Base-by-base conservation (phyloP, 2,888 invertebrate species). In the Brachypalpus laphriformis region DNA sequence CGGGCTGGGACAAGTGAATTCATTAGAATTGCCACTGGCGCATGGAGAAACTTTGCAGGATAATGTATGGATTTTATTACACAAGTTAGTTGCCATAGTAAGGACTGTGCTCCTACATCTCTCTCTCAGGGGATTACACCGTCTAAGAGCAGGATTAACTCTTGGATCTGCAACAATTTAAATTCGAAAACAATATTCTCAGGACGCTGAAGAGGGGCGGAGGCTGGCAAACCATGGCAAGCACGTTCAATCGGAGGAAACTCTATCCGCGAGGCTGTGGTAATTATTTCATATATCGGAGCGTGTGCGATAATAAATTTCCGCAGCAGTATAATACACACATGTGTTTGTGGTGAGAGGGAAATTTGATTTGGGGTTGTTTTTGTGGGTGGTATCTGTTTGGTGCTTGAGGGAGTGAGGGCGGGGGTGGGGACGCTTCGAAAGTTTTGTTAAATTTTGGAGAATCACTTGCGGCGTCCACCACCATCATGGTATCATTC, bases 261-360 rank as follows among this genome's bases (percentile, higher is more conserved):
- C 51, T 37, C 42, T 28, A 54, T 51, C 25, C 22, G 61, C 20
- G 51, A 14, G 40, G 22, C 20, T 47, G 61, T 61, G 42, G 61
- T 72, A 54, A 72, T 72, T 63, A 72, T 61, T 51, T 54, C 42
- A 63, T 51, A 40, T 61, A 49, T 51, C 11, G 49, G 20, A 51
- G 61, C 31, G 31, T 63, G 51, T 9, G 34, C 1, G 20, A 25
- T 61, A 51, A 61, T 72, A 51, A 72, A 61, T 51, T 51, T 51
- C 22, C 70, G 6, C 47, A 14, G 6, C n/a, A n/a, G 14, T 16
- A n/a, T 34, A 4, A 0, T 11, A 11, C 16, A 61, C 47, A n/a
- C 45, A 47, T 47, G 34, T 16, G 34, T 7, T 14, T 31, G 57
- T 8, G 70, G 45, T 20, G 25, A 5, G 25, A 25, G 42, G 14